Evolutionary conservation across 2,888 invertebrate species (phyloP).

Genomic region (Mesorhabditis belari): DNA sequence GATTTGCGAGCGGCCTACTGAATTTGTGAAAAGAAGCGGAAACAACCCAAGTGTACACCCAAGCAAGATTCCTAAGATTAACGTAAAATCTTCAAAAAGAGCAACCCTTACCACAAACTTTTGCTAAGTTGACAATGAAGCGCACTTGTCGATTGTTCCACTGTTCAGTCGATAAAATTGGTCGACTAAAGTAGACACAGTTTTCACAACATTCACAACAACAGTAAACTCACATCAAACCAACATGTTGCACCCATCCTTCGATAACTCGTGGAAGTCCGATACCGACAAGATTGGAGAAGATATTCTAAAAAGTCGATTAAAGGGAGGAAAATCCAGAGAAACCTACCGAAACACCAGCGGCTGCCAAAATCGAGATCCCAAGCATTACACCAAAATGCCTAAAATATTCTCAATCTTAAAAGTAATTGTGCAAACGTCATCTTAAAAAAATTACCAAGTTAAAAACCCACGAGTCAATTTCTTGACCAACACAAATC

Average conservation of each 20-base stretch:
- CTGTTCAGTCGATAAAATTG: constrained; percentile 9
- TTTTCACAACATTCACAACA: neutral
- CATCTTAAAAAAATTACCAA: neutral
- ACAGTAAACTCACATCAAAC: neutral
- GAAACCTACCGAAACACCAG: constrained; percentile 2
- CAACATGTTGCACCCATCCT: neutral
- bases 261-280: neutral
- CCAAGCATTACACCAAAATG: constrained; percentile 1
- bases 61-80: too few relatives aligned
- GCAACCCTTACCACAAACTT: constrained; percentile 1
- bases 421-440: neutral
- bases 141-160: constrained; percentile 2
- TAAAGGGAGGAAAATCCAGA: too few relatives aligned
- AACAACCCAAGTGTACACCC: neutral
- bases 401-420: neutral
- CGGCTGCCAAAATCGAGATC: constrained; percentile 2
- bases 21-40: neutral
- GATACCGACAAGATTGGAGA: constrained; percentile 4
- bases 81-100: too few relatives aligned
- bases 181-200: neutral
- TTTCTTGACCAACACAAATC: neutral
- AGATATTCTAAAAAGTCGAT: too few relatives aligned
- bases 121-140: neutral
- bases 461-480: neutral
- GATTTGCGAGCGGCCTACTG: neutral